Percentiles rank a stretch among this genome's conserved stretches.
Conservation (phyloP, 2,888 invertebrate genomes). For the Clitarchus hookeri region DNA sequence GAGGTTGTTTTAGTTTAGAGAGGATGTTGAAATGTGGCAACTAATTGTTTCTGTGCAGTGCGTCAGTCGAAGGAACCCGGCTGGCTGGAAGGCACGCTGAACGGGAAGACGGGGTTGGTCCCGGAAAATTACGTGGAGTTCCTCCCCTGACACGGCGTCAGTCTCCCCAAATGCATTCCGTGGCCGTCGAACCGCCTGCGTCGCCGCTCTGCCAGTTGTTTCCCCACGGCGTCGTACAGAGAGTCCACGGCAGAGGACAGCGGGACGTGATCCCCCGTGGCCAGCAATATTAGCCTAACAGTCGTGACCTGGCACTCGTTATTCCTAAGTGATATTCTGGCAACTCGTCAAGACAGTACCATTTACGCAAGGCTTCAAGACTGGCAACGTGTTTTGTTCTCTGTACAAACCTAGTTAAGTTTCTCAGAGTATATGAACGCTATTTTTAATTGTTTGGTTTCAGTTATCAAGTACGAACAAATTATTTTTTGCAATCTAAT, state of each 20-base stretch:
- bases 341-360: no score
- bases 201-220: neutral
- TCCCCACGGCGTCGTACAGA: neutral
- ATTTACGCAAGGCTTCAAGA: neutral
- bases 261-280: neutral
- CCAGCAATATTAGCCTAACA: no score
- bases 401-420: neutral
- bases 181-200: neutral
- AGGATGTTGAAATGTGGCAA: no score
- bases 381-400: neutral
- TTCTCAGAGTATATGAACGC: neutral
- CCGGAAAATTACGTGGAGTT: conserved; percentile 96
- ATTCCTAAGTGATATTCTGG: no score
- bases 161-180: neutral
- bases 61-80: conserved; percentile 93
- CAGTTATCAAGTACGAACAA: neutral
- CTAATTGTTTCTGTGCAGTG: conserved; percentile 60
- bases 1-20: no score
- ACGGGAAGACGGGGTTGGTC: conserved; percentile 90
- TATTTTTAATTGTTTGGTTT: neutral
- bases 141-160: conserved; percentile 63
- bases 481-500: neutral
- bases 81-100: conserved; percentile 94
- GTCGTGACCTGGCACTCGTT: no score
- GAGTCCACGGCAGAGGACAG: neutral